Conservation (phyloP, 2,113 vertebrate species). For the Hucho hucho region DNA sequence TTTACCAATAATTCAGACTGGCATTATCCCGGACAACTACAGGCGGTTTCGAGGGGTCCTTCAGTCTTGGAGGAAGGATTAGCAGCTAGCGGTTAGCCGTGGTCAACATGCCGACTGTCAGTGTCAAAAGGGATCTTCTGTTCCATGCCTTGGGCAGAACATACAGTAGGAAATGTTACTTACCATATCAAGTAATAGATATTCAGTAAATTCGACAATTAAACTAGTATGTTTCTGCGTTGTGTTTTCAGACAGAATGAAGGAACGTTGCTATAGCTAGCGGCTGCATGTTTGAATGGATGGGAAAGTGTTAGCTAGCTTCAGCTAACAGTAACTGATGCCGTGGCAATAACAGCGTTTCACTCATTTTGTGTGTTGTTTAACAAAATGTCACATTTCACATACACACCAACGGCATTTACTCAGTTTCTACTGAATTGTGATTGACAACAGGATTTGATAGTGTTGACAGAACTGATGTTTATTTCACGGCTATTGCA, state of each 20-base stretch:
- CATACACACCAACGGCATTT: no score
- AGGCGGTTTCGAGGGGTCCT: slow-evolving; percentile 43
- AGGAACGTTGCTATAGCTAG: background rate
- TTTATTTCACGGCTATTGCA: slow-evolving; percentile 55
- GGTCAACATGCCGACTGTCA: slow-evolving; percentile 88
- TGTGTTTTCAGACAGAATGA: background rate
- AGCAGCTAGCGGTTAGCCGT: slow-evolving; percentile 17
- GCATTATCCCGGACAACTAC: slow-evolving; percentile 37
- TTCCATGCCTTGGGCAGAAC: slow-evolving; percentile 82
- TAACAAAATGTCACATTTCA: no score
- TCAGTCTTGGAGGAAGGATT: slow-evolving; percentile 34
- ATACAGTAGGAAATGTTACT: slow-evolving; percentile 79
- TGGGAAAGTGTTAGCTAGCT: no score
- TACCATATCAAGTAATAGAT: background rate
- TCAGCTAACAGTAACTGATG: no score
- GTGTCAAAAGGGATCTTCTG: slow-evolving; percentile 84
- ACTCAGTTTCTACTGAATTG: background rate
- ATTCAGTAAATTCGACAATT: background rate
- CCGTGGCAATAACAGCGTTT: no score
- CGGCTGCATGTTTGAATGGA: no score
- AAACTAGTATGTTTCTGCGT: background rate
- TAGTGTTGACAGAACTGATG: no score
- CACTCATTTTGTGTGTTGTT: no score
- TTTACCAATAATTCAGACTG: slow-evolving; percentile 14
- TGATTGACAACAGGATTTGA: background rate